Base-by-base conservation (phyloP, 1,140 invertebrate species). In the Orchesella cincta region DNA sequence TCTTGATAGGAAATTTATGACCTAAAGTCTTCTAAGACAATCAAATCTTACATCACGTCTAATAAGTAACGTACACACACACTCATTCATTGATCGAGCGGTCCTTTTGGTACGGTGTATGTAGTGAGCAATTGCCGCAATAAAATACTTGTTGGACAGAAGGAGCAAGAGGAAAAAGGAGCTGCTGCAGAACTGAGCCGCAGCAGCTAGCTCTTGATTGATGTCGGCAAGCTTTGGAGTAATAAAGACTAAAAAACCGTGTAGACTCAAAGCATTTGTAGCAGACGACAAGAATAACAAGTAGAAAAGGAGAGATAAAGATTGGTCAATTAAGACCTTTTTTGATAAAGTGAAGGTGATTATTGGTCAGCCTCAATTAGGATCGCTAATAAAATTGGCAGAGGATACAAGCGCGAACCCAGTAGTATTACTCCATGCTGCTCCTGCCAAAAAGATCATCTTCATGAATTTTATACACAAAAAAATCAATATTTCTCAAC, bases 71-170 rank as follows among this genome's bases (percentile, higher is more conserved):
- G 18, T 8, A 18, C 39, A 46, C 39, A 46, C 18, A 46, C 5
- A 18, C 8, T n/a, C 8, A 57, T 57, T 57, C 8, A n/a, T 23
- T 57, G 14, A n/a, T n/a, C n/a, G n/a, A n/a, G 5, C 39, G 52
- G 23, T 57, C 8, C 52, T 57, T 8, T n/a, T 57, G 52, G 52
- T 57, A 57, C 8, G 52, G 14, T 14, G 52, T 18, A 14, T 3
- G 8, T 14, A 23, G 52, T 57, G 52, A 18, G 52, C 14, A 3
- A n/a, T 5, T 8, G 14, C 14, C 8, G 52, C 23, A 57, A 57
- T 57, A 57, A 57, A 57, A 57, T 26, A 57, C 52, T 57, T 57
- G 52, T 57, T 57, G 8, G 52, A 57, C 52, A 57, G 52, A n/a
- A 57, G 52, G 52, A 57, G 52, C 52, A 57, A 57, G 23, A 57